Evolutionary conservation across 2,797 vertebrate genomes (phyloP).

Genomic region (Xerus rutilus): DNA sequence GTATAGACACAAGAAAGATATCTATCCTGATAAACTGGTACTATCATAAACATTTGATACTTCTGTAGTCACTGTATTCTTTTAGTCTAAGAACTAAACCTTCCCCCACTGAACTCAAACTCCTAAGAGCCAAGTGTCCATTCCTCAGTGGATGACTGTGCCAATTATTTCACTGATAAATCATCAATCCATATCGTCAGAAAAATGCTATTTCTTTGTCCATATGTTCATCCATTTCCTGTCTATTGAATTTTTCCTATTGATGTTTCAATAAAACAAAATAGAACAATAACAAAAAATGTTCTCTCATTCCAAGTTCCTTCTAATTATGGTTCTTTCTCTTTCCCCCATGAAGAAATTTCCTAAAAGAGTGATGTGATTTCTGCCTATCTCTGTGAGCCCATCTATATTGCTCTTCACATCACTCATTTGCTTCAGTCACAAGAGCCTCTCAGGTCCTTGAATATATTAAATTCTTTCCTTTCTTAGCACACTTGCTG

Average conservation of each 20-base stretch:
- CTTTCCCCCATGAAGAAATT: background rate
- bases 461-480: background rate
- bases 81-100: too few relatives aligned
- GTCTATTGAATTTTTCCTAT: too few relatives aligned
- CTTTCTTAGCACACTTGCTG: background rate
- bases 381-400: background rate
- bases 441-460: background rate
- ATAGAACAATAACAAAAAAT: background rate
- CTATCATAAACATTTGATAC: background rate
- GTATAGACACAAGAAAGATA: background rate
- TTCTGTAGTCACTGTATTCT: background rate
- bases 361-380: background rate
- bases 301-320: background rate
- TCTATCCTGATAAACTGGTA: background rate
- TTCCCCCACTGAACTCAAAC: background rate
- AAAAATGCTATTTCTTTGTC: background rate
- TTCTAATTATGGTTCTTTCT: background rate
- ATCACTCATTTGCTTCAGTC: background rate
- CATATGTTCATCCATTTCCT: too few relatives aligned
- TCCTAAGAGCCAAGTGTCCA: background rate
- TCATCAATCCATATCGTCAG: background rate
- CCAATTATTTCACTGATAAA: background rate
- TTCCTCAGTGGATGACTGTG: background rate
- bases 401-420: background rate
- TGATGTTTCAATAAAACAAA: too few relatives aligned